Conservation (phyloP, 1,140 invertebrate species). For the Psilanteris sp. region DNA sequence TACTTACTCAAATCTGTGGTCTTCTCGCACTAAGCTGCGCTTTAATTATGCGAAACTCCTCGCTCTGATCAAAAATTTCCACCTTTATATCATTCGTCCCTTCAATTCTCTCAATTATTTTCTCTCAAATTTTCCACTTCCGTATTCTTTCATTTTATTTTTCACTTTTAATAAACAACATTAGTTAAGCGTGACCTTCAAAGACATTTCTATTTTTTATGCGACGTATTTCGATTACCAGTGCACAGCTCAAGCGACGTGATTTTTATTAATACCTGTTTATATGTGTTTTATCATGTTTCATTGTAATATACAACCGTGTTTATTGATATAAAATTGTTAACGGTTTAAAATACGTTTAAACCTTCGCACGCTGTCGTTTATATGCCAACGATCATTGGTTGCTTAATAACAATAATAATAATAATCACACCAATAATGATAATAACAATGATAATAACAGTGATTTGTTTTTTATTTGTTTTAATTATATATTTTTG, state of each 20-base stretch:
- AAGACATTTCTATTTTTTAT: conserved; percentile 6
- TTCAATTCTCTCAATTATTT: background rate
- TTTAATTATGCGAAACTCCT: conserved; percentile 10
- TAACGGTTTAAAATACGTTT: background rate
- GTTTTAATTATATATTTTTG: conserved; percentile 11
- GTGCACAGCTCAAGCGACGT: conserved; percentile 22
- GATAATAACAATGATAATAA: no score
- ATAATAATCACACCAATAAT: background rate
- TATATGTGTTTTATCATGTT: conserved; percentile 13
- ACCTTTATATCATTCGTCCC: conserved; percentile 1
- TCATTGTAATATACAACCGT: conserved; percentile 1
- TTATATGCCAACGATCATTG: background rate
- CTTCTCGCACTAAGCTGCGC: conserved; percentile 7
- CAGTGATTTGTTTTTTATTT: background rate
- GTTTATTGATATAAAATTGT: background rate
- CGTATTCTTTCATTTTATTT: background rate
- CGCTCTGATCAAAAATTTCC: conserved; percentile 2
- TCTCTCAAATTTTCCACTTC: conserved; percentile 11
- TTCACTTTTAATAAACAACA: conserved; percentile 1
- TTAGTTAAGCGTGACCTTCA: conserved; percentile 12
- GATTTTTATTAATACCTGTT: conserved; percentile 2
- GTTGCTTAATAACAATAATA: conserved; percentile 23
- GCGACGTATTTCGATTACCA: conserved; percentile 1
- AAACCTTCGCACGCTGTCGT: conserved; percentile 8
- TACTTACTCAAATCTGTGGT: conserved; percentile 30